Base-by-base conservation (phyloP, 1,140 invertebrate species). In the Grapholita molesta region DNA sequence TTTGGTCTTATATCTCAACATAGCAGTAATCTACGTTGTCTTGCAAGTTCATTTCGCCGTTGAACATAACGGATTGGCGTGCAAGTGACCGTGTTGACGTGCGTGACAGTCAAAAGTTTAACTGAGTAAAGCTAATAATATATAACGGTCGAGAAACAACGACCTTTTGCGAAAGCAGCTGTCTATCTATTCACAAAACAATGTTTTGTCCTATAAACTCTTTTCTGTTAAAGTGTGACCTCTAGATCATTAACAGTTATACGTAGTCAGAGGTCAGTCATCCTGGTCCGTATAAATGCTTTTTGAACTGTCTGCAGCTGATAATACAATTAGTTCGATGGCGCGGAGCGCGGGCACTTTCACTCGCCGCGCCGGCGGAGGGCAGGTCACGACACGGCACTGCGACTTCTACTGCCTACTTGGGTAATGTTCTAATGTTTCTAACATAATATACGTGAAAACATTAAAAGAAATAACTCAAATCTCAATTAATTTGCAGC, bases 371-470 rank as follows among this genome's bases (percentile, higher is more conserved):
- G 55, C 53, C 6, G 23, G 42, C 42, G 42, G 23, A 57, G 55
- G 55, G 24, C 55, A 61, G 55, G 55, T 32, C 55, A 61, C 55
- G 55, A 61, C 55, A 28, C 55, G 7, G 55, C 55, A 15, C 55
- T 28, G 55, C 28, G 55, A 11, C 23, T 28, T 15, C 24, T 11
- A 61, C 55, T 30, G 42, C 15, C 42, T 21, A 48, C 42, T 48
- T 48, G 42, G 15, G 28, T 30, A 7, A 30, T 30, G 28, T 35
- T 3, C 28, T 38, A 38, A 38, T 38, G 35, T 38, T 38, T 38
- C 35, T 38, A 38, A 38, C 15, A 6, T n/a, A n/a, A n/a, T n/a
- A 15, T 35, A 35, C 11, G 33, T 38, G n/a, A n/a, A n/a, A n/a
- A n/a, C n/a, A n/a, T n/a, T n/a, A n/a, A n/a, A n/a, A n/a, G n/a